Conservation (phyloP, 2,797 vertebrate genomes). For the Pelodytes ibericus region DNA sequence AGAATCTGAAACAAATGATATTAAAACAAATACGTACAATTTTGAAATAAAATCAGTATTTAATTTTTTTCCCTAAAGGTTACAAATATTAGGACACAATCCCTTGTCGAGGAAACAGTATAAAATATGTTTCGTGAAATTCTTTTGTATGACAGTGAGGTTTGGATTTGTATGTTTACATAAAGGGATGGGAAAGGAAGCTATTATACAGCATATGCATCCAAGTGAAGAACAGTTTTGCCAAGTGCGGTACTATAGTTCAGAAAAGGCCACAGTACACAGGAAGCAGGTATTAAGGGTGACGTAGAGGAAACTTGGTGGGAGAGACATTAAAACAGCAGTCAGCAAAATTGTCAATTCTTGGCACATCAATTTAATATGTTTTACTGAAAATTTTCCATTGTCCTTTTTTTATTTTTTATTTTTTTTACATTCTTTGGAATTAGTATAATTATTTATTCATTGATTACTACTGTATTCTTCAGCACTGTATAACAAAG, state of each 20-base stretch:
- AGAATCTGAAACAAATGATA: too few relatives aligned
- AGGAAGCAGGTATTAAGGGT: conserved; percentile 73
- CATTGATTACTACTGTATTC: too few relatives aligned
- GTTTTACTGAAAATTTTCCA: background rate
- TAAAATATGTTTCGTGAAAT: conserved; percentile 9
- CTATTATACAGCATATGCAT: conserved; percentile 52
- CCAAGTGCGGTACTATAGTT: conserved; percentile 61
- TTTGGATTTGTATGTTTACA: conserved; percentile 38
- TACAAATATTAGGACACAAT: background rate
- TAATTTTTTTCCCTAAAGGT: too few relatives aligned
- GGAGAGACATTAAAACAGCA: conserved; percentile 56
- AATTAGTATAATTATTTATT: too few relatives aligned
- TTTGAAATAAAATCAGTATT: too few relatives aligned
- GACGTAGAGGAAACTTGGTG: conserved; percentile 73
- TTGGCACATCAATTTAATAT: background rate
- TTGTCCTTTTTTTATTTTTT: too few relatives aligned
- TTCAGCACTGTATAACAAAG: too few relatives aligned
- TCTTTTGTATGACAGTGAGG: conserved; percentile 5
- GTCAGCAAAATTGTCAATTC: conserved; percentile 4
- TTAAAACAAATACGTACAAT: too few relatives aligned
- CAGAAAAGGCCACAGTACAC: conserved; percentile 69
- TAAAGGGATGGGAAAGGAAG: conserved; percentile 54
- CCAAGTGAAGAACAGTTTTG: conserved; percentile 50
- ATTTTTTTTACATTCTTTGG: too few relatives aligned
- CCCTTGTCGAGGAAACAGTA: background rate